These are phyloP conservation scores for Orthochromis indermauri DNA, from an alignment of 2,113 vertebrate genomes.

Conservation along the genomic window DNA sequence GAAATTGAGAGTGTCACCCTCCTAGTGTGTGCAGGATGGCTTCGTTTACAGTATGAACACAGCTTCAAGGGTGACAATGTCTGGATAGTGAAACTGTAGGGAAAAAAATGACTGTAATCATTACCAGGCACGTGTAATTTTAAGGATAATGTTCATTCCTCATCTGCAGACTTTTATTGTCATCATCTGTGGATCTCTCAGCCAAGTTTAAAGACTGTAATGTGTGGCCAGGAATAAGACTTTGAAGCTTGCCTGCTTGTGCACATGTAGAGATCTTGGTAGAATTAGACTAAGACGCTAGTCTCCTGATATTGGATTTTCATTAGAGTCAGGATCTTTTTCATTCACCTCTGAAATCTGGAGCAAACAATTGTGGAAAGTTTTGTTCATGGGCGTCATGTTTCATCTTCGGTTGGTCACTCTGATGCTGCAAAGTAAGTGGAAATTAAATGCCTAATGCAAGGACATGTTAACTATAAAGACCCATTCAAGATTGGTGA, in stretches of 20 bases:
- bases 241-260: neutral
- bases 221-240: neutral
- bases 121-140: neutral
- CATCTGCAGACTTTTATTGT: conserved; percentile 8
- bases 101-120: conserved; percentile 18
- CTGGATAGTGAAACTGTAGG: conserved; percentile 5
- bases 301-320: neutral
- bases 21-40: neutral
- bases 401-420: neutral
- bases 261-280: neutral
- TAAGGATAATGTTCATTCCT: neutral
- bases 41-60: neutral
- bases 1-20: neutral
- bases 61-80: neutral
- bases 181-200: conserved; percentile 5
- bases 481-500: neutral
- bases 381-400: neutral
- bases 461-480: neutral
- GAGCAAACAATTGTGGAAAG: neutral
- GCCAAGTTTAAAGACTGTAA: neutral
- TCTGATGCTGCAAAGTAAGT: neutral
- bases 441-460: neutral
- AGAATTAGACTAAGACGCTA: neutral
- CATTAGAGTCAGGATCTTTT: neutral
- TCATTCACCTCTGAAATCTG: neutral